Conservation (phyloP, 2,113 vertebrate species). For the Plectropomus leopardus region DNA sequence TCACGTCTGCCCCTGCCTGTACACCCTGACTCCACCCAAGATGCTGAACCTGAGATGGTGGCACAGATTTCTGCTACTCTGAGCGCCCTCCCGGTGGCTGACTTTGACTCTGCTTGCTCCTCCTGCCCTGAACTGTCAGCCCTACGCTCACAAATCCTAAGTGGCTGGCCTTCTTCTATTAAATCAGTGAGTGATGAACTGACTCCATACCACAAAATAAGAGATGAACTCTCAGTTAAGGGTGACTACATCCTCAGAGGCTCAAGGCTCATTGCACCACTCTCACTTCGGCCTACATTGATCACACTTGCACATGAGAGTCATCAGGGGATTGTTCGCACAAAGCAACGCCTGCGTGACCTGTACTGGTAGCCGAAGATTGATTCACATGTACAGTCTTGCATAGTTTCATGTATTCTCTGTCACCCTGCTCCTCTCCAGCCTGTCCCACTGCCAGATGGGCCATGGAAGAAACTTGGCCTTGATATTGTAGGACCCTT, state of each 20-base stretch:
- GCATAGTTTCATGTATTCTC: neutral
- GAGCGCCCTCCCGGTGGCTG: too few relatives aligned
- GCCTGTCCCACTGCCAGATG: slow-evolving; percentile 1
- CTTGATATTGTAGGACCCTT: too few relatives aligned
- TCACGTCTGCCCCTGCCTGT: neutral
- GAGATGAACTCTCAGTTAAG: neutral
- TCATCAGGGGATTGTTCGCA: too few relatives aligned
- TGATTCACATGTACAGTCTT: neutral
- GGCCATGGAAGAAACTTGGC: neutral
- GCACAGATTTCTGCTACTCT: too few relatives aligned
- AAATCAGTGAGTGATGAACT: neutral
- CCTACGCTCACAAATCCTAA: neutral
- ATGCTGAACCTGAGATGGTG: neutral
- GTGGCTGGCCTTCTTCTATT: neutral
- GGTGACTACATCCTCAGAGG: neutral
- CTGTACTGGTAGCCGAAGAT: slow-evolving; percentile 13
- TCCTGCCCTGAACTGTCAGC: neutral
- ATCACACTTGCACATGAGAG: too few relatives aligned
- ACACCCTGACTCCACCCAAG: neutral
- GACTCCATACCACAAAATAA: neutral
- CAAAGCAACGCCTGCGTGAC: neutral
- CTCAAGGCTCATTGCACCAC: too few relatives aligned
- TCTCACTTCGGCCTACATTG: too few relatives aligned
- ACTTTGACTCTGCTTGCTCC: neutral
- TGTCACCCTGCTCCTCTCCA: slow-evolving; percentile 7